Conservation (phyloP, 2,797 vertebrate species). For the Epinephelus coioides region DNA sequence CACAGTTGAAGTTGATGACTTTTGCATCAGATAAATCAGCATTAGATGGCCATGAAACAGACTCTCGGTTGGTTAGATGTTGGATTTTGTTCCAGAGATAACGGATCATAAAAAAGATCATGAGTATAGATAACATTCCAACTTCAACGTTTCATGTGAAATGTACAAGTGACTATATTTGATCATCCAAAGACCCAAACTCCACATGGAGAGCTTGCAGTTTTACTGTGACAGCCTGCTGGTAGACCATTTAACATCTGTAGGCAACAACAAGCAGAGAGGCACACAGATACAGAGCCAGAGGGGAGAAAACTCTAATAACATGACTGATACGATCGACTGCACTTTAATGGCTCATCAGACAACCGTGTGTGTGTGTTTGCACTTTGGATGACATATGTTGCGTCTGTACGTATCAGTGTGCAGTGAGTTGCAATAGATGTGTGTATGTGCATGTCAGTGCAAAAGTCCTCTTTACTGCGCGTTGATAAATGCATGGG, state of each 20-base stretch:
- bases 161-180: background rate
- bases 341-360: slow-evolving; percentile 42
- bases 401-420: background rate
- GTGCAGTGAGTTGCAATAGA: background rate
- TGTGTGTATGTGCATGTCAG: slow-evolving; percentile 9
- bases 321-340: slow-evolving; percentile 49
- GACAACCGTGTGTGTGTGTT: background rate
- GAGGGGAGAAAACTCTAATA: slow-evolving; percentile 22
- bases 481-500: slow-evolving; percentile 33
- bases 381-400: background rate
- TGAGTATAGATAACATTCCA: too few species aligned
- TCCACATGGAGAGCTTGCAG: background rate
- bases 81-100: too few species aligned
- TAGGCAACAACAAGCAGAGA: slow-evolving; percentile 18
- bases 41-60: too few species aligned
- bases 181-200: background rate
- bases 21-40: too few species aligned
- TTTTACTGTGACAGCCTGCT: background rate
- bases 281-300: slow-evolving; percentile 31
- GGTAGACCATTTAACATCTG: slow-evolving; percentile 34
- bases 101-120: too few species aligned
- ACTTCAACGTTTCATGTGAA: too few species aligned
- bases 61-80: too few species aligned
- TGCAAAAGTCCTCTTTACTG: slow-evolving; percentile 26
- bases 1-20: too few species aligned